Evolutionary conservation across 2,113 vertebrate genomes (phyloP).

Genomic region (Felis catus): F.catus_Fca126_mat1.0 CM031423.1:7486001-7486500

Average conservation of each 20-base stretch:
- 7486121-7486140: not conserved
- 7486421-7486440: not conserved
- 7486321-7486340: slow-evolving; percentile 10
- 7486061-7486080: slow-evolving; percentile 38
- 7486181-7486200: not conserved
- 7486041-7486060: slow-evolving; percentile 32
- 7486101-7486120: not conserved
- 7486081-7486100: not conserved
- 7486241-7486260: not conserved
- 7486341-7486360: not conserved
- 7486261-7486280: not conserved
- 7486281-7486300: not conserved
- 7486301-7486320: not conserved
- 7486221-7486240: not conserved
- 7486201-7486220: not conserved
- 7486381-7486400: not conserved
- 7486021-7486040: slow-evolving; percentile 62
- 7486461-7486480: not conserved
- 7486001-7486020: slow-evolving; percentile 48
- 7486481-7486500: accelerated
- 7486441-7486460: not conserved
- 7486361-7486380: not conserved
- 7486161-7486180: not conserved
- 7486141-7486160: not conserved
- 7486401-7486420: not conserved